Base-by-base conservation (phyloP, 2,888 invertebrate genomes). In the Plutella xylostella region DNA sequence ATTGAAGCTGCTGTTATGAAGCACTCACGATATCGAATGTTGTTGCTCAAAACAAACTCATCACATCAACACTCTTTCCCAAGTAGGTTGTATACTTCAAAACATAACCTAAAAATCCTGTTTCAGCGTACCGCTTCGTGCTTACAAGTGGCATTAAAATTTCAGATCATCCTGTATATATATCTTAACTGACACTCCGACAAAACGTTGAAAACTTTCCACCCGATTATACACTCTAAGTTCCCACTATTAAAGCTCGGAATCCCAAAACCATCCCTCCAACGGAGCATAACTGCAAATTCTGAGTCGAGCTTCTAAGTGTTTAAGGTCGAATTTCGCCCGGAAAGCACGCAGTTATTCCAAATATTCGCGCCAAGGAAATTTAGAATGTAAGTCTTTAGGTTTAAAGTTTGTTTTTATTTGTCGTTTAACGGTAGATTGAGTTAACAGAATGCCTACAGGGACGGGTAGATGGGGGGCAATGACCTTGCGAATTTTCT, bases 401-500 rank as follows among this genome's bases (percentile, higher is more conserved):
- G 17, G 14, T 15, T 34, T 34, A 34, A 15, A 34, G 15, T 34
- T 34, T 14, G 15, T 34, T 15, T 34, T 34, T 34, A 15, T 34
- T 14, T 15, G 34, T 9, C n/a, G 34, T 15, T 34, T 6, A 15
- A 14, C 34, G 34, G 15, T 17, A 15, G 34, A 34, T 34, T 34
- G 34, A 34, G 34, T 34, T 34, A 34, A 9, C 15, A 34, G 17
- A 34, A 15, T 15, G 4, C 4, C 15, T 34, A 6, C 15, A 14
- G n/a, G n/a, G n/a, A n/a, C n/a, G n/a, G n/a, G n/a, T n/a, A n/a
- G n/a, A n/a, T n/a, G n/a, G 15, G 17, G 34, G 34, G 34, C 34
- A 34, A 34, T 34, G 34, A 34, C 34, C 34, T 34, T n/a, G 34
- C 34, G 17, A 34, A 34, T 34, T 34, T 34, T 34, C 34, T 34